These are phyloP conservation scores for Sciurus carolinensis DNA, from an alignment of 2,797 vertebrate genomes.

Conservation along the genomic window DNA sequence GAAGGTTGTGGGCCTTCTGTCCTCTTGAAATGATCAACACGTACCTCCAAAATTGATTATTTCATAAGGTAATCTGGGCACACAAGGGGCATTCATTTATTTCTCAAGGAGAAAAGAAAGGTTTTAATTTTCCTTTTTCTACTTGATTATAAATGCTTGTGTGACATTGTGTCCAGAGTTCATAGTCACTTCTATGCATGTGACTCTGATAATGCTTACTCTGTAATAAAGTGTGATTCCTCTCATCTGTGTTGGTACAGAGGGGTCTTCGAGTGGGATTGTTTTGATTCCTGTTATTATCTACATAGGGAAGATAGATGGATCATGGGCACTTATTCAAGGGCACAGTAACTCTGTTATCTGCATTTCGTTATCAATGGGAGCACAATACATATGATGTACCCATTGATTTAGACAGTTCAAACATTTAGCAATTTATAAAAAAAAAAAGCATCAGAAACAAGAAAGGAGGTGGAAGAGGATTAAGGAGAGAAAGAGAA, in stretches of 20 bases:
- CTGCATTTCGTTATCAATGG: background rate
- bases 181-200: background rate
- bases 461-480: background rate
- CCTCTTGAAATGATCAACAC: background rate
- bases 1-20: background rate
- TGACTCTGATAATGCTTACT: background rate
- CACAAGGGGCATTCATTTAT: background rate
- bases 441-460: background rate
- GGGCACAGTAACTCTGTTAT: background rate
- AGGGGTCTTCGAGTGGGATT: background rate
- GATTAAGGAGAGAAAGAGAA: background rate
- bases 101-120: background rate
- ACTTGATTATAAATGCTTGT: background rate
- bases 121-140: background rate
- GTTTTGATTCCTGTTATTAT: background rate
- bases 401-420: background rate
- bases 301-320: background rate
- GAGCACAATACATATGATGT: background rate
- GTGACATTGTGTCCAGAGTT: background rate
- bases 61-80: background rate
- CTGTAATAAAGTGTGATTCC: background rate
- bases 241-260: background rate
- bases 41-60: conserved; percentile 18
- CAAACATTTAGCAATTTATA: conserved; percentile 38
- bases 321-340: background rate